Base-by-base conservation (phyloP, 2,888 invertebrate genomes). In the Mythimna impura region DNA sequence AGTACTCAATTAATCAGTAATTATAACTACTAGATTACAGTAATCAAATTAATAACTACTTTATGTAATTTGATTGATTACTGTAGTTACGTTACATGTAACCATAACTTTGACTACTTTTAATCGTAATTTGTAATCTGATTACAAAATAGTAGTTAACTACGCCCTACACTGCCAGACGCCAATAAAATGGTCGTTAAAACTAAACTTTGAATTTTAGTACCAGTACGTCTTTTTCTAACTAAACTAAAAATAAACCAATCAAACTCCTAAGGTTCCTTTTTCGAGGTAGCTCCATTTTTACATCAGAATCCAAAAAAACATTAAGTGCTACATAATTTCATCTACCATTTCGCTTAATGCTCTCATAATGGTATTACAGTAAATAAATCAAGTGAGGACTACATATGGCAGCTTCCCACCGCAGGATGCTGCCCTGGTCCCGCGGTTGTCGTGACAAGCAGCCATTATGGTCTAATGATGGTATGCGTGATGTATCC, bases 381-480 rank as follows among this genome's bases (percentile, higher is more conserved):
- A 55, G 43, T 57, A 67, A 66, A 85, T 85, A 86, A 81, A 83
- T 78, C 78, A 85, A 64, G 68, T 54, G 22, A 40, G 66, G 63
- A 34, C 50, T 67, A 80, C 87, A 85, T 65, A 63, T 84, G 86
- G 30, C 61, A 40, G 71, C 63, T 82, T 87, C 87, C 73, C 86
- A 81, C 73, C 71, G 74, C 72, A 63, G 30, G 76, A 61, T 65
- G 63, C 43, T 66, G 69, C 36, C 55, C 62, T 68, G 62, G 67
- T 73, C 72, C 52, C 63, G 50, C 54, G 61, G 14, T 43, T 87
- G 68, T 78, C 87, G 88, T 88, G 87, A 84, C 87, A 61, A 81
- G 17, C 54, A 14, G 63, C 78, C 85, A 86, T 88, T 88, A 88
- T 40, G 17, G 22, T 70, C 65, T 83, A 84, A 87, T 88, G 80